These are phyloP conservation scores for Corythornis madagascariensis DNA, from an alignment of 2,113 vertebrate species.

Conservation along the genomic window DNA sequence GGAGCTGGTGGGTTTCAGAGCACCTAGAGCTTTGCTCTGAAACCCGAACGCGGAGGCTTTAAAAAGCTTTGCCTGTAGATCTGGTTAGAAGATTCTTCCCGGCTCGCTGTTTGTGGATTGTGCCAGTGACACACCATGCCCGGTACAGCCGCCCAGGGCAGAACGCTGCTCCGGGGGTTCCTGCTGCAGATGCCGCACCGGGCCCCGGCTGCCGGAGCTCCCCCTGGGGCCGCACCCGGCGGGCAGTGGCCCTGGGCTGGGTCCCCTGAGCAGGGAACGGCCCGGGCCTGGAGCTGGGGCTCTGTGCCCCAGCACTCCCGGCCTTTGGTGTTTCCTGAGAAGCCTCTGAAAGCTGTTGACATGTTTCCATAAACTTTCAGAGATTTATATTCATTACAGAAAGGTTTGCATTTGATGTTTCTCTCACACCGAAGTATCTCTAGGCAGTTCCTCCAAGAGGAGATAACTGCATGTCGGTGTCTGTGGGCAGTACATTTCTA, in stretches of 20 bases:
- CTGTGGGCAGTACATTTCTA: not conserved
- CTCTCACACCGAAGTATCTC: not conserved
- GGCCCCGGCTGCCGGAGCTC: not conserved
- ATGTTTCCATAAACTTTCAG: not conserved
- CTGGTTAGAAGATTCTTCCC: not conserved
- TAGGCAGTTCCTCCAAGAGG: not conserved
- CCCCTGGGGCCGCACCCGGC: too few species aligned
- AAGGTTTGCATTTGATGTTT: not conserved
- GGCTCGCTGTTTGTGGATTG: accelerated
- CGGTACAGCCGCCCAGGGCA: not conserved
- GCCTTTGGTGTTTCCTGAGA: not conserved
- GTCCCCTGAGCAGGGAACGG: not conserved
- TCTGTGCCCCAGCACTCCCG: too few species aligned
- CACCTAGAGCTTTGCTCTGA: not conserved
- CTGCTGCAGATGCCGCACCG: not conserved
- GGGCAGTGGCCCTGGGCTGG: not conserved
- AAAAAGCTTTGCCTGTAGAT: accelerated
- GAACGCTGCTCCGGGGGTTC: not conserved
- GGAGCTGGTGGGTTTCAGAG: not conserved
- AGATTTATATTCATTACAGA: not conserved
- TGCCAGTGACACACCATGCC: accelerated
- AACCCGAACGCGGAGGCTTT: accelerated
- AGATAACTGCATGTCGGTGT: not conserved
- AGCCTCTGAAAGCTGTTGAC: too few species aligned
- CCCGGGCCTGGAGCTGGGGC: not conserved